Evolutionary conservation across 2,113 vertebrate genomes (phyloP).

Genomic region (Fregata magnificens): DNA sequence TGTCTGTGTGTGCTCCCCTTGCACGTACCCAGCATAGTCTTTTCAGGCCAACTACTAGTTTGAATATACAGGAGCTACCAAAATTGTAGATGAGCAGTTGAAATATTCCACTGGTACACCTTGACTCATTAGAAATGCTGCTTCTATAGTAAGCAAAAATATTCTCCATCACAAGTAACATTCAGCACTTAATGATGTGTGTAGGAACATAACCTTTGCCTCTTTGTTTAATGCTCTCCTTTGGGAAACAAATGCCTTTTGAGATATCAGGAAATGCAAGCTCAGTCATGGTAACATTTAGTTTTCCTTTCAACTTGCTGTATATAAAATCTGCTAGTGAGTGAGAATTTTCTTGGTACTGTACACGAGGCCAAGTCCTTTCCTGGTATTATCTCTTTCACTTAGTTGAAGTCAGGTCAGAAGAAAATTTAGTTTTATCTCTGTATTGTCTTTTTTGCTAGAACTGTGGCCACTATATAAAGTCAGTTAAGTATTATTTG

Average conservation of each 20-base stretch:
- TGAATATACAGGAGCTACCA: not conserved
- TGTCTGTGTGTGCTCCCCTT: not conserved
- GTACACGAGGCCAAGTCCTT: not conserved
- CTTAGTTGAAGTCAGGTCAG: not conserved
- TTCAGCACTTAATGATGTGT: not conserved
- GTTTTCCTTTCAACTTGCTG: not conserved
- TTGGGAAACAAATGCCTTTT: conserved; percentile 15
- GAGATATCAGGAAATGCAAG: not conserved
- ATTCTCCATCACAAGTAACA: not conserved
- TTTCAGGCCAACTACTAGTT: not conserved
- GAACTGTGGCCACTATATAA: not conserved
- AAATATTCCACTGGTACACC: not conserved
- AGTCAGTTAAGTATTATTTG: not conserved
- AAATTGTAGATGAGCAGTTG: not conserved
- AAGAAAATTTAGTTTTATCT: not conserved
- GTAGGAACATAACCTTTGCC: not conserved
- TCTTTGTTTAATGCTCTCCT: not conserved
- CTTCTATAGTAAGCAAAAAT: not conserved
- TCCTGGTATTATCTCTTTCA: not conserved
- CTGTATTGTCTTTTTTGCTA: not conserved
- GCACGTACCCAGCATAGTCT: not conserved
- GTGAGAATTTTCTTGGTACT: not conserved
- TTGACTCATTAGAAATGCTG: not conserved
- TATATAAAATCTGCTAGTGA: not conserved
- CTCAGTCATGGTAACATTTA: not conserved